Evolutionary conservation across 2,797 vertebrate species (phyloP), one percentile per base, ranked within the genome.

Genomic region (Gadopsis bispinosus): DNA sequence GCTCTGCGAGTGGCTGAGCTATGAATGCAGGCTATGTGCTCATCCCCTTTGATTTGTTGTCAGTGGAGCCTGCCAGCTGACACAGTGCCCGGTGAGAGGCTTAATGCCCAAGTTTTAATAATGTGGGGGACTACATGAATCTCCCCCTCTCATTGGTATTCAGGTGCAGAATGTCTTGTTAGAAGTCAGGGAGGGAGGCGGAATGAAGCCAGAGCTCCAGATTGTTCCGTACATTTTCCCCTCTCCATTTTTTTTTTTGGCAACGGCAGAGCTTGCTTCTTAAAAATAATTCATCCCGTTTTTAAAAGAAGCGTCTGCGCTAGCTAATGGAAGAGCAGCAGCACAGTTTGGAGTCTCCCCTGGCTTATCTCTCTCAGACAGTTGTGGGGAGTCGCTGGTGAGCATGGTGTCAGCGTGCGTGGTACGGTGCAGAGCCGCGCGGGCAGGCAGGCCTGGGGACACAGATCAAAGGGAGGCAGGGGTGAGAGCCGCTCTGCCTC

Each of bases 281-380:
- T 94, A 94, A 95, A 95, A 91, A 92, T 93, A 94, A 95, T 95
- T 95, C 94, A 94, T 93, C 93, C 91, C 77, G 84, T 94, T 93
- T 93, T 93, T 90, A 89, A 89, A 93, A 92, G 92, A 92, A 93
- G 90, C 89, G 89, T 89, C 91, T 93, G 94, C 78, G 81, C 88
- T 83, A 87, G 93, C 93, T 93, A 94, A 94, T 95, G 92, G 92
- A 89, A 89, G 90, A 92, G 93, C 86, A 87, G 93, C 89, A 87
- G 93, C 90, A 89, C 87, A 90, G 91, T 94, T 91, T 91, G 90
- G 92, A 93, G 95, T 93, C 94, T 95, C 94, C 93, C 91, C 94
- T 94, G 94, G 96, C 97, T 99, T 99, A 99, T 99, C 98, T 97
- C 97, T 93, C 91, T 96, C 96, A 97, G 97, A 98, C 98, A 99